A percentile compares a stretch with the other conserved stretches of the same genome.
Evolutionary conservation across 2,113 vertebrate species (phyloP).

Genomic region (Ageneiosus marmoratus): DNA sequence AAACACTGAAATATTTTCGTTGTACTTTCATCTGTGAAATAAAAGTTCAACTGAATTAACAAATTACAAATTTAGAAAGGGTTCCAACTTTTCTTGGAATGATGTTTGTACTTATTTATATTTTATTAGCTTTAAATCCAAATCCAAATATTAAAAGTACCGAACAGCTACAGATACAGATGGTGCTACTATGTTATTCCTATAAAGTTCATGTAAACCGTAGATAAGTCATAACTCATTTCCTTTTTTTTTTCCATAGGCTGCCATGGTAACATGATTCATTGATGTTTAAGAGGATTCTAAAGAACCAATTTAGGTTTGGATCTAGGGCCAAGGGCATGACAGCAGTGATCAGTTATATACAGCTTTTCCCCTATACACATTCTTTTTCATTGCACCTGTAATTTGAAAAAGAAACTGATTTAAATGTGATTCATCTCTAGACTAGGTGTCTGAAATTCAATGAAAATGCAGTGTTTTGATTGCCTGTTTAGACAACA

Average conservation of each 20-base stretch:
- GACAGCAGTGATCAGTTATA: neutral
- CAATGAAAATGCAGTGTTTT: neutral
- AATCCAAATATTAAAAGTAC: neutral
- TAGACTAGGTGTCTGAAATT: neutral
- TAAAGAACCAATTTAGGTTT: neutral
- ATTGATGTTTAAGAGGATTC: neutral
- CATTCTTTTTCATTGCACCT: neutral
- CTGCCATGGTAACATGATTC: neutral
- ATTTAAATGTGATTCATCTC: neutral
- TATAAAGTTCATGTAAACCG: too few relatives aligned
- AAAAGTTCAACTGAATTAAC: too few relatives aligned
- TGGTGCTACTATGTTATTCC: neutral
- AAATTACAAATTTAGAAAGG: too few relatives aligned
- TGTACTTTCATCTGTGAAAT: too few relatives aligned
- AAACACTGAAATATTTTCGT: too few relatives aligned
- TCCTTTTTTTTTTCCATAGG: neutral
- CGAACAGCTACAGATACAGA: neutral
- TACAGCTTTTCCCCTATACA: neutral
- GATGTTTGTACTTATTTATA: too few relatives aligned
- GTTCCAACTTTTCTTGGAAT: too few relatives aligned
- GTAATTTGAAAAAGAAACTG: neutral
- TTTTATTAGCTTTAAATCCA: too few relatives aligned
- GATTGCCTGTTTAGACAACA: conserved; percentile 26
- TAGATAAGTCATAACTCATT: neutral
- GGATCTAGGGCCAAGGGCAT: neutral